Evolutionary conservation across 64 coral and sea anemone species (phyloP).

Genomic region (Porites lutea): DNA sequence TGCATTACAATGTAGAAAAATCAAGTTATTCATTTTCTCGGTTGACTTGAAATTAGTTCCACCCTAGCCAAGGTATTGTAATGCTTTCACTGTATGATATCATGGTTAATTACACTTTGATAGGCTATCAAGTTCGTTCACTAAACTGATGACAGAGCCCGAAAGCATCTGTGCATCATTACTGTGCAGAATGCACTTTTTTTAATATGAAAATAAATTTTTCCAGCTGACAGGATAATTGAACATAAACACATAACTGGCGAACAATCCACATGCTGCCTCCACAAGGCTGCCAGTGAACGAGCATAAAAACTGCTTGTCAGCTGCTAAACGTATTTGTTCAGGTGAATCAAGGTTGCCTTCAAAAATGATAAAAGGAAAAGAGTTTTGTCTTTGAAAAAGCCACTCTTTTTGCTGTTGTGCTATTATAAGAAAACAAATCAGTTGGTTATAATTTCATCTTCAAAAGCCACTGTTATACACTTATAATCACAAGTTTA

Average conservation of each 20-base stretch:
- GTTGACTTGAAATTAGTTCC: too few species aligned
- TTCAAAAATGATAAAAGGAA: background rate
- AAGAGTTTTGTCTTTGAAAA: background rate
- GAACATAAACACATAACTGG: background rate
- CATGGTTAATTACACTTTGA: background rate
- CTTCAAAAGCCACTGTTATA: too few species aligned
- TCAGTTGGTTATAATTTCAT: too few species aligned
- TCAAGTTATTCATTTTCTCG: too few species aligned
- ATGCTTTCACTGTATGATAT: too few species aligned
- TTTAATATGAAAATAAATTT: conserved; percentile 20
- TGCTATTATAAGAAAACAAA: background rate
- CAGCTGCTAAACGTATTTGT: background rate
- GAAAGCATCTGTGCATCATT: conserved; percentile 48
- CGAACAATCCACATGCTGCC: background rate
- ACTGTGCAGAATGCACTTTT: conserved; percentile 57
- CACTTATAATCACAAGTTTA: too few species aligned
- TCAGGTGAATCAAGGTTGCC: background rate
- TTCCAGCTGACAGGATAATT: background rate
- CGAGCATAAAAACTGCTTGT: background rate
- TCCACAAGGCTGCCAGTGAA: background rate
- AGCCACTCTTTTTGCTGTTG: background rate
- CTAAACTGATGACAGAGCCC: conserved; percentile 21
- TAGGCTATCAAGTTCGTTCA: conserved; percentile 28
- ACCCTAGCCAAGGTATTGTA: too few species aligned
- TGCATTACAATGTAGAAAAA: too few species aligned